Base-by-base conservation (phyloP, 2,888 invertebrate species). In the Cheilosia vulpina region DNA sequence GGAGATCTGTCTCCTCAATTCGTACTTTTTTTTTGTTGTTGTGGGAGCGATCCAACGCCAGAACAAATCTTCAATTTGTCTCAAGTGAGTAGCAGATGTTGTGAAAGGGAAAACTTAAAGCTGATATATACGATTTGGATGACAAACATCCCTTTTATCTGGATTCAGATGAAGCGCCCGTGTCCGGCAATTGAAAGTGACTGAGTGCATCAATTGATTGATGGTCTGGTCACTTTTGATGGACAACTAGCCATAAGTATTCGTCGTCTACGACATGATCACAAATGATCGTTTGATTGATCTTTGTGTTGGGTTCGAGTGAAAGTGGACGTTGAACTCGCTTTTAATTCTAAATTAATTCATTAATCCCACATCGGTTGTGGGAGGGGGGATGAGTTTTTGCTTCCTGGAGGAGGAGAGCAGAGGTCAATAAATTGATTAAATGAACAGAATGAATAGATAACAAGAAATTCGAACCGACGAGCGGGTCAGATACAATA, bases 251-350 rank as follows among this genome's bases (percentile, higher is more conserved):
- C 24, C 77, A 38, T 34, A 55, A 62, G 73, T 68, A 73, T 52
- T 63, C 45, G 45, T 60, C 57, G 50, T 73, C 52, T 52, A 11
- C 6, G 52, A 52, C 34, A 43, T 31, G 73, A 79, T 83, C 73
- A 83, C 83, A 83, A 83, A 83, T 84, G 83, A 73, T 84, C 75
- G 53, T 73, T 75, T 84, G 83, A 84, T 84, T 84, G 83, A 84
- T 84, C 73, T 75, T 65, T 84, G 57, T 77, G 31, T 41, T 65
- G 68, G 43, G 57, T 45, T 0, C 9, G 9, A 47, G 17, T 9
- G n/a, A 5, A n/a, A 38, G 58, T 58, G 58, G 58, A 19, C 58
- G 58, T 58, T 58, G 34, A 53, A 27, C 52, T 53, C 52, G 24
- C 13, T 27, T 75, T 47, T 43, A 31, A 62, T 66, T 77, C 55